phyloP scores from a whole-genome alignment of 2,888 invertebrate species.

The Mythimna lalbum region DNA sequence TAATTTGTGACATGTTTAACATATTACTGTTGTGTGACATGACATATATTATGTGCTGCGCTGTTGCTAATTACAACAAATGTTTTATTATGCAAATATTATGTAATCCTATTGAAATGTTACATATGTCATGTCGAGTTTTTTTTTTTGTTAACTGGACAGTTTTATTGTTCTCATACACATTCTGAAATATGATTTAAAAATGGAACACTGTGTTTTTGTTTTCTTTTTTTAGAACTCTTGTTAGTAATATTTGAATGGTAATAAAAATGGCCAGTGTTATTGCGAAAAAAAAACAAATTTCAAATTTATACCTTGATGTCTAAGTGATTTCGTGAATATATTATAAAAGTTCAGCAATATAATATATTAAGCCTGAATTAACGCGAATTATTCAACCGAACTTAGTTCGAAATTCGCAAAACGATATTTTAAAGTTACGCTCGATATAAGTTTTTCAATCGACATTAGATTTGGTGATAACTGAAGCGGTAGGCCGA shows the following conservation, averaged over 20 bases:
- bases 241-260: neutral
- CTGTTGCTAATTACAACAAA: constrained; percentile 36
- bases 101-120: constrained; percentile 31
- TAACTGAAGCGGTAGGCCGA: constrained; percentile 60
- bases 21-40: constrained; percentile 47
- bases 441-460: constrained; percentile 69
- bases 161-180: constrained; percentile 1
- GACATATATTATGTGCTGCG: constrained; percentile 35
- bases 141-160: neutral
- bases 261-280: neutral
- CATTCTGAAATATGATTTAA: neutral
- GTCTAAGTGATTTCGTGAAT: constrained; percentile 28
- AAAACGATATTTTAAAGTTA: constrained; percentile 61
- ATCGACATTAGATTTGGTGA: constrained; percentile 67
- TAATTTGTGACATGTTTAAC: constrained; percentile 53
- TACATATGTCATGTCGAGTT: neutral
- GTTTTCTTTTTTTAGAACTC: too few species aligned
- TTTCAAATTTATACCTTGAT: constrained; percentile 17
- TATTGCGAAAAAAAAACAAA: neutral
- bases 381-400: constrained; percentile 61
- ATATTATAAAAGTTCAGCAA: constrained; percentile 48
- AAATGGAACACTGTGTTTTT: too few species aligned
- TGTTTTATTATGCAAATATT: constrained; percentile 40
- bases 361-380: constrained; percentile 41
- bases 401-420: constrained; percentile 53